Base-by-base conservation (phyloP, 2,888 invertebrate genomes). In the Troides helena region DNA sequence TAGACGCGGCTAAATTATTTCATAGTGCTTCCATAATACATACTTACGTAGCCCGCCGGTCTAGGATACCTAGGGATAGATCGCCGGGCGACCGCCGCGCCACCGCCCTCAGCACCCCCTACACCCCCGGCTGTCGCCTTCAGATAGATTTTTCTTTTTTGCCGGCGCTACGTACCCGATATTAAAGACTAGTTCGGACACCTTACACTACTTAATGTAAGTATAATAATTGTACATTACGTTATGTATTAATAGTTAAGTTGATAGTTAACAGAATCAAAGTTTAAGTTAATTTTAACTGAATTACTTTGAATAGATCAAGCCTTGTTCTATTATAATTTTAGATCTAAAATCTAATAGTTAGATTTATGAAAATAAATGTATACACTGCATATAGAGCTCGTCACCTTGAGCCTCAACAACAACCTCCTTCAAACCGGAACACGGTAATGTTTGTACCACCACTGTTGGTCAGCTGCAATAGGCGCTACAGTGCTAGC, bases 121-220 rank as follows among this genome's bases (percentile, higher is more conserved):
- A 70, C 75, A 74, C 74, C 72, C 80, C 80, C 71, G 76, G 74
- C 80, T 83, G 82, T 85, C 85, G 84, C 83, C 85, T 84, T 77
- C 77, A 77, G 85, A 86, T 85, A 85, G 85, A 85, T 85, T 85
- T 87, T 88, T 85, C 84, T 84, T 87, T 88, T 88, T 85, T 81
- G 81, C 81, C 77, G 79, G 75, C 75, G 77, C 81, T 77, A 78
- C 77, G 77, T 80, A 78, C 83, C 81, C 84, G 82, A 87, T 88
- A 87, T 87, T 85, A 85, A 85, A 83, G 77, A 85, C 85, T 83
- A 84, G 80, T 78, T 65, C 53, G 70, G 57, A 60, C 53, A 59
- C 71, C 72, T 71, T 68, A 69, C 72, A 50, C 56, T 70, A 66
- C 75, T 72, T 74, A 23, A 39, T 14, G 39, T 60, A 17, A 30